A percentile compares a stretch with the other conserved stretches of the same genome.
These are phyloP conservation scores for Lepidochitona cinerea DNA, from an alignment of 2,888 invertebrate genomes.

Conservation along the genomic window DNA sequence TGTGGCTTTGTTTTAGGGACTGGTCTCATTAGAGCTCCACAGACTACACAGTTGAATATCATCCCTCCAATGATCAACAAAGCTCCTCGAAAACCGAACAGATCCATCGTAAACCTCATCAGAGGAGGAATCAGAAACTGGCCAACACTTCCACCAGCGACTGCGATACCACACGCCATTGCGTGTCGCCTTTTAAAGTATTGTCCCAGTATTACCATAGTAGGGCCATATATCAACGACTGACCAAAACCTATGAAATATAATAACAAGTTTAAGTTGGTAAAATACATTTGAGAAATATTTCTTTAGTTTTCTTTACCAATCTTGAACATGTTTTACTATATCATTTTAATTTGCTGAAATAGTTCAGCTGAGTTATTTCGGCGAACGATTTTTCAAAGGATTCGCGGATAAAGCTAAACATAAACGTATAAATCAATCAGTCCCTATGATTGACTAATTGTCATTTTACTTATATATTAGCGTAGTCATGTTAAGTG, in stretches of 20 bases:
- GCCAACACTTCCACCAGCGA: conserved; percentile 27
- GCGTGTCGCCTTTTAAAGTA: conserved; percentile 32
- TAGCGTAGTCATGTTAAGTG: no score
- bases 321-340: no score
- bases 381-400: no score
- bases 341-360: no score
- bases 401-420: no score
- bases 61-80: conserved; percentile 25
- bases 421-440: no score
- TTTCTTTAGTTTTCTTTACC: no score
- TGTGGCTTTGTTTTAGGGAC: background rate
- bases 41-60: conserved; percentile 22
- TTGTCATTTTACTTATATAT: no score
- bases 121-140: conserved; percentile 28
- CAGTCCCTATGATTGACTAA: no score
- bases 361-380: no score
- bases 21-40: conserved; percentile 26
- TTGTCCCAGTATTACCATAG: conserved; percentile 19
- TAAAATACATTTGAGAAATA: no score
- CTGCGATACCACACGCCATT: conserved; percentile 25
- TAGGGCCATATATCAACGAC: background rate
- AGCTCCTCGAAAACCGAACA: conserved; percentile 27
- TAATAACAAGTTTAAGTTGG: background rate
- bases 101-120: conserved; percentile 21
- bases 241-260: background rate